phyloP scores from a whole-genome alignment of 2,888 invertebrate genomes.

The Morpho deidamia region DNA sequence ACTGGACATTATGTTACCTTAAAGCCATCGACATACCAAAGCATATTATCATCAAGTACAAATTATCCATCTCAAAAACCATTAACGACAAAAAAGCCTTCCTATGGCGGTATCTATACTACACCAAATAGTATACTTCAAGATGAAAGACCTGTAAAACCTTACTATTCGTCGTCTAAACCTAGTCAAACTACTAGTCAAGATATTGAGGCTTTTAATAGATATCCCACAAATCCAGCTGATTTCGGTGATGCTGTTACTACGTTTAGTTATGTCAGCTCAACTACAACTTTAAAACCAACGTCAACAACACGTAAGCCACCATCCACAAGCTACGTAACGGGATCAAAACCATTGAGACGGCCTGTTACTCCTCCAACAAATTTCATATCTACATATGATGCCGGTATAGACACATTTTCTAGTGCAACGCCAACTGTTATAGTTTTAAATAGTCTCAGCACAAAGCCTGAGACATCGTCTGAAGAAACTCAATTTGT shows the following conservation, averaged over 20 bases:
- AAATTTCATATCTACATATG: constrained; percentile 47
- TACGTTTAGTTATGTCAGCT: constrained; percentile 61
- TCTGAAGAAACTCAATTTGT: constrained; percentile 58
- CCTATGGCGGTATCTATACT: constrained; percentile 42
- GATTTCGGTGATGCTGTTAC: constrained; percentile 59
- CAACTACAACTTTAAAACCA: constrained; percentile 50
- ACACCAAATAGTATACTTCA: constrained; percentile 51
- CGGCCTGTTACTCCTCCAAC: constrained; percentile 58
- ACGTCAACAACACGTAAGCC: constrained; percentile 52
- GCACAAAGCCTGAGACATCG: constrained; percentile 43
- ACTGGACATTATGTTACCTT: constrained; percentile 66
- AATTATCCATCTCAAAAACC: constrained; percentile 40
- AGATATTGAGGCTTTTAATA: constrained; percentile 65
- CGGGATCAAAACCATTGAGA: constrained; percentile 66
- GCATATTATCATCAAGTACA: constrained; percentile 23
- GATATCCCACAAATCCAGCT: constrained; percentile 62
- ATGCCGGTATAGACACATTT: constrained; percentile 54
- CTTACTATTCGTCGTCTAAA: constrained; percentile 50
- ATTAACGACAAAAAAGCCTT: constrained; percentile 40
- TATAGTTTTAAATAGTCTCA: constrained; percentile 56
- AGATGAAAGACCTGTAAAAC: constrained; percentile 44
- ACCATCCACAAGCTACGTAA: constrained; percentile 69
- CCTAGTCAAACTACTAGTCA: constrained; percentile 68
- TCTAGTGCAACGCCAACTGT: constrained; percentile 72
- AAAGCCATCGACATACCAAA: constrained; percentile 47